Evolutionary conservation across 2,797 vertebrate genomes (phyloP).

Genomic region (Gymnoscopelus microlampas): DNA sequence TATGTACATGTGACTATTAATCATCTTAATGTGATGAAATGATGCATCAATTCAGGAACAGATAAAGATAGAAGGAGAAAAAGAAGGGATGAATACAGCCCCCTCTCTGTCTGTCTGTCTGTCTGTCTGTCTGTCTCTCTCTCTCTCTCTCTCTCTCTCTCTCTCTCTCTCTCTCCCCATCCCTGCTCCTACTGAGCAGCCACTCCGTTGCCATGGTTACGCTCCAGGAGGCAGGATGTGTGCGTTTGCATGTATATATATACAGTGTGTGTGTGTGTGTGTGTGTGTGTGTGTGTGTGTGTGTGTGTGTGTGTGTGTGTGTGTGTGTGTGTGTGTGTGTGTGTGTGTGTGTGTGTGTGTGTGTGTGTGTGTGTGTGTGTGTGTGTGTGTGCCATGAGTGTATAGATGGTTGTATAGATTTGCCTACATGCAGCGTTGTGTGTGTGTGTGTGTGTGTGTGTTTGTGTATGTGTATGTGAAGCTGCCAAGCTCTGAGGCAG

Average conservation of each 20-base stretch:
- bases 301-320: conserved; percentile 45
- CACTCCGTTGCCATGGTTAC: conserved; percentile 77
- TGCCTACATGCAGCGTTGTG: conserved; percentile 1
- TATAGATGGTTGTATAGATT: not conserved
- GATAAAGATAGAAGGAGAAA: too few relatives aligned
- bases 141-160: not conserved
- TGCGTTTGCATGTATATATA: conserved; percentile 27
- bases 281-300: conserved; percentile 42
- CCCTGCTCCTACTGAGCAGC: conserved; percentile 63
- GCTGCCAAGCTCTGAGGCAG: conserved; percentile 29
- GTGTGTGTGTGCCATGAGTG: conserved; percentile 24
- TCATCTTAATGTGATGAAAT: too few relatives aligned
- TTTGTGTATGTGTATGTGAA: conserved; percentile 16
- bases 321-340: conserved; percentile 43
- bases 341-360: conserved; percentile 11
- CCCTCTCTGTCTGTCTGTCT: not conserved
- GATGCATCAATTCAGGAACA: too few relatives aligned
- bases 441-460: conserved; percentile 32
- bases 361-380: conserved; percentile 18
- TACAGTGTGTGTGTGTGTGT: conserved; percentile 42
- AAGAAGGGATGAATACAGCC: too few relatives aligned
- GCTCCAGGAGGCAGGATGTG: conserved; percentile 54
- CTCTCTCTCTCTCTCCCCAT: conserved; percentile 18
- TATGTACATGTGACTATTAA: too few relatives aligned
- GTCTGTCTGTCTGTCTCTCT: not conserved